These are phyloP conservation scores for Pachycephus smyrnensis DNA, from an alignment of 2,888 invertebrate species.

Conservation along the genomic window DNA sequence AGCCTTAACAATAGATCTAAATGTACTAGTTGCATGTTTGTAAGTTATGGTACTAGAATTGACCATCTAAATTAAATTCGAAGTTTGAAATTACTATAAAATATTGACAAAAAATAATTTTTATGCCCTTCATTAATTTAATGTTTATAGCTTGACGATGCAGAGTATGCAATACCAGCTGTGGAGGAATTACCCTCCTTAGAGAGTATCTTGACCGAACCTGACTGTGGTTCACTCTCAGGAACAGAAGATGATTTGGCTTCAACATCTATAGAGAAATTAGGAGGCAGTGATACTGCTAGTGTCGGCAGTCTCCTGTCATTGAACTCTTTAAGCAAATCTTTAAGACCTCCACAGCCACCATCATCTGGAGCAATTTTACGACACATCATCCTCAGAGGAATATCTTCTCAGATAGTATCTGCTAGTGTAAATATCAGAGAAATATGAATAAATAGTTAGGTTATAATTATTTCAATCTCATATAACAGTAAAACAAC, in stretches of 20 bases:
- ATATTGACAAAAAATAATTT: not conserved
- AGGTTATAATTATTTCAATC: conserved; percentile 13
- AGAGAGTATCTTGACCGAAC: conserved; percentile 85
- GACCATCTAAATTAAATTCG: not conserved
- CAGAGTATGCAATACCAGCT: conserved; percentile 84
- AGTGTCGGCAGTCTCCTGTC: conserved; percentile 70
- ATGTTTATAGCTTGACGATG: conserved; percentile 78
- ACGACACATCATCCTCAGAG: conserved; percentile 85
- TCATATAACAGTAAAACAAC: conserved; percentile 10
- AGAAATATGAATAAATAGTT: conserved; percentile 14
- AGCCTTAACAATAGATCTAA: not conserved
- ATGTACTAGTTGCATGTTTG: not conserved
- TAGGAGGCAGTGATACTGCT: conserved; percentile 68
- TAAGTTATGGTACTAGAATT: not conserved
- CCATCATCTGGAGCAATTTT: conserved; percentile 74
- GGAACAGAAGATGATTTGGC: conserved; percentile 67
- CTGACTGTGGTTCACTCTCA: conserved; percentile 75
- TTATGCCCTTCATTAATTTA: conserved; percentile 10
- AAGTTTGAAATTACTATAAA: not conserved
- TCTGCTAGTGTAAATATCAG: conserved; percentile 81
- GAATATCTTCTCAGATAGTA: conserved; percentile 87
- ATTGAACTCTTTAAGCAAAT: conserved; percentile 60
- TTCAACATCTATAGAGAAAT: conserved; percentile 47
- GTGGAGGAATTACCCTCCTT: conserved; percentile 81
- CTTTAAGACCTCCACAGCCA: conserved; percentile 59